These are phyloP conservation scores for Sparus aurata DNA, from an alignment of 2,797 vertebrate genomes.

Conservation along the genomic window DNA sequence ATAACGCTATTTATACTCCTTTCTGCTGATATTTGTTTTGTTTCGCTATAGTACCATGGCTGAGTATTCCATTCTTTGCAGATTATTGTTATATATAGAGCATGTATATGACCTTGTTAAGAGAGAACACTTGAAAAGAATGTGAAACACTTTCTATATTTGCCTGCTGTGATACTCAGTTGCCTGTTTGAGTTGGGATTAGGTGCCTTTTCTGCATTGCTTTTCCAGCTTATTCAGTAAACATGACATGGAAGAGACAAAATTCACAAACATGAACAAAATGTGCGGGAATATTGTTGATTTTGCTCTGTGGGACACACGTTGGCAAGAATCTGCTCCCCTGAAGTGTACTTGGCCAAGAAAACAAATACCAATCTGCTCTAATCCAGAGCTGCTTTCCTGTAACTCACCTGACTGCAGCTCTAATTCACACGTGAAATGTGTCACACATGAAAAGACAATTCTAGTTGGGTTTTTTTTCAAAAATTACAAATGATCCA, in stretches of 20 bases:
- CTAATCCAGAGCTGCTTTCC: constrained; percentile 4
- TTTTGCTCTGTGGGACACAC: constrained; percentile 24
- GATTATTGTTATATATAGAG: constrained; percentile 20
- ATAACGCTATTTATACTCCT: constrained; percentile 5
- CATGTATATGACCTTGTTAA: constrained; percentile 44
- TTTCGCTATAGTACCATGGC: not conserved
- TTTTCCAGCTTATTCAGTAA: constrained; percentile 1
- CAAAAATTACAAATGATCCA: not conserved
- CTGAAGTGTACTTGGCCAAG: constrained; percentile 26
- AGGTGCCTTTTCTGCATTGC: not conserved
- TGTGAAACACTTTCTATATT: constrained; percentile 31
- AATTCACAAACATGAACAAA: constrained; percentile 23
- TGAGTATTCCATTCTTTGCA: constrained; percentile 24
- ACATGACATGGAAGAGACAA: constrained; percentile 6
- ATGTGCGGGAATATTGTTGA: constrained; percentile 14
- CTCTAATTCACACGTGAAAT: constrained; percentile 12
- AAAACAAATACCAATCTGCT: constrained; percentile 16
- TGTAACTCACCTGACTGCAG: not conserved
- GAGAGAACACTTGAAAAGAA: constrained; percentile 28
- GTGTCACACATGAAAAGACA: not conserved
- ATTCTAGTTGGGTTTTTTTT: not conserved
- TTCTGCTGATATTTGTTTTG: not conserved
- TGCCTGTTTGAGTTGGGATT: not conserved
- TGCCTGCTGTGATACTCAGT: constrained; percentile 6
- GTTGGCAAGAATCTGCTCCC: not conserved